Base-by-base conservation (phyloP, 2,888 invertebrate species). In the Marronus borbonicus region DNA sequence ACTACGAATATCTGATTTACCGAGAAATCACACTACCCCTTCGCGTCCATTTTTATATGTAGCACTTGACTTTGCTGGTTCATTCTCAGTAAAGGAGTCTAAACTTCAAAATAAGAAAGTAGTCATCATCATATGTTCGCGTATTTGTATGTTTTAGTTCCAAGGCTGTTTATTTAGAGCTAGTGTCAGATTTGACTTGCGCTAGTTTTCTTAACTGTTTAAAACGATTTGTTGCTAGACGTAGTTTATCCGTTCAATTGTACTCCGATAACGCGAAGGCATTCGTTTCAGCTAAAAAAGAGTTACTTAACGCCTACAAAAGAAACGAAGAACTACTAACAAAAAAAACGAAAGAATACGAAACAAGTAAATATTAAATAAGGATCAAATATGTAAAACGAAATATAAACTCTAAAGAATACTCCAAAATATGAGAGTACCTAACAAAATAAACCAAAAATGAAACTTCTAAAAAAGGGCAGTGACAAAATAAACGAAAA, bases 161-260 rank as follows among this genome's bases (percentile, higher is more conserved):
- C 0, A 82, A 82, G 58, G 83, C 83, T 3, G 65, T 83, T 65
- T 81, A 84, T 55, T 69, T 81, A 20, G 82, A 83, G 70, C 62
- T 82, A 17, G 82, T 83, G 3, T 78, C 74, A 8, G 78, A 79
- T 64, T 75, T 83, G 8, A 81, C 74, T 17, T 78, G 78, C 14
- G 81, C 83, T 44, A 78, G 70, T 50, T 83, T 83, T 78, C 70
- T 82, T 12, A 72, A 76, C 44, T 69, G 80, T 36, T 69, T 83
- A 1, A 76, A 78, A 52, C 80, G 81, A 39, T 81, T 83, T 62
- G 64, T 80, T 17, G 17, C 80, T 36, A 82, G 82, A 74, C 69
- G 81, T 39, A 81, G 82, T 24, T 78, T 80, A 60, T 81, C 10
- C 24, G 7, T 20, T 20, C 39, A 76, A 52, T 80, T 78, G 2